Evolutionary conservation across 2,888 invertebrate species (phyloP).

Genomic region (Mesorhabditis belari): DNA sequence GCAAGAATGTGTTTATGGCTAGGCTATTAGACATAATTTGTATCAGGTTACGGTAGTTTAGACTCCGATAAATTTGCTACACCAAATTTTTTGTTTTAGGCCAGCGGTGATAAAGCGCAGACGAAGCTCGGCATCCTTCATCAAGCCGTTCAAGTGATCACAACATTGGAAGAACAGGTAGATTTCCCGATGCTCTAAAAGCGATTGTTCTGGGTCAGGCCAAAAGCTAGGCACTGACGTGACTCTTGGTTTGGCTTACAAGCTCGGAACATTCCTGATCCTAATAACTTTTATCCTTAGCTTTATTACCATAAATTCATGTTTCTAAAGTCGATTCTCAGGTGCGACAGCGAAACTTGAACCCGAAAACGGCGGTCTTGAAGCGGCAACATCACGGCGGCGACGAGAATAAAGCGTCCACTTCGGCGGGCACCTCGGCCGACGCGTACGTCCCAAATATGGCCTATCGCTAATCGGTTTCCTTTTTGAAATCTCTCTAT

Average conservation of each 20-base stretch:
- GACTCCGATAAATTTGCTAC: too few relatives aligned
- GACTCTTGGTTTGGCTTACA: too few relatives aligned
- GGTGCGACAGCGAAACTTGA: conserved; percentile 82
- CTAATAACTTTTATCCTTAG: not conserved
- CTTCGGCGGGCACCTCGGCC: too few relatives aligned
- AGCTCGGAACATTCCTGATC: not conserved
- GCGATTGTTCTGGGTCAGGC: not conserved
- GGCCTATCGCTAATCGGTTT: too few relatives aligned
- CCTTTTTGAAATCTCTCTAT: too few relatives aligned
- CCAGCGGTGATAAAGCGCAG: conserved; percentile 89
- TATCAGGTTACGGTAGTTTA: too few relatives aligned
- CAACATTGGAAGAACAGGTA: conserved; percentile 94
- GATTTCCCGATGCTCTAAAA: conserved; percentile 56
- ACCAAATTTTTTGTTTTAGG: not conserved
- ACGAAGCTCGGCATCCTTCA: conserved; percentile 95
- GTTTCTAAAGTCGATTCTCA: too few relatives aligned
- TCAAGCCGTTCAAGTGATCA: conserved; percentile 97
- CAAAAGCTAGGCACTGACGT: too few relatives aligned
- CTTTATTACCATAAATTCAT: too few relatives aligned
- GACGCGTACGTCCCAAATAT: too few relatives aligned
- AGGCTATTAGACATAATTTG: too few relatives aligned
- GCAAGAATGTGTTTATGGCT: too few relatives aligned
- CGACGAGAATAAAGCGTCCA: conserved; percentile 6
- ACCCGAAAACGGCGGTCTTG: conserved; percentile 63
- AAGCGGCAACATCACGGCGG: conserved; percentile 19